Base-by-base conservation (phyloP, 2,113 vertebrate genomes). In the Gavialis gangeticus region DNA sequence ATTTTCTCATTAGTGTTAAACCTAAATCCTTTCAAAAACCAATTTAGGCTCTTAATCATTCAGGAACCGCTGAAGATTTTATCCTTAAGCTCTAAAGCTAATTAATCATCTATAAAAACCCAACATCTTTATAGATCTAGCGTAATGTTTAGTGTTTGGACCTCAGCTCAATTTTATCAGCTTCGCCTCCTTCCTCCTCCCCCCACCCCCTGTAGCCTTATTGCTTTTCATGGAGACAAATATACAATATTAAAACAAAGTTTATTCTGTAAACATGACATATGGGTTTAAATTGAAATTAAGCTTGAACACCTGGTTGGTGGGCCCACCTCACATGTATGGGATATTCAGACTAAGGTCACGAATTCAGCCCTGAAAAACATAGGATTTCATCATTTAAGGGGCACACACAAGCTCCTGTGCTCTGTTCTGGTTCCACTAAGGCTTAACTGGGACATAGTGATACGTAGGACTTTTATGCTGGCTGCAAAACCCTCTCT, bases 121-220 rank as follows among this genome's bases (percentile, higher is more conserved):
- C 0, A 0, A n/a, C 34, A 13, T 71, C 5, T 0, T 15, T 66
- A 28, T 34, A 17, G 59, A 18, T 91, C 82, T 71, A 5, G 34
- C 6, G 1, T 19, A 34, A 56, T 34, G 28, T 24, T 24, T 64
- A 24, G 63, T 37, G 84, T 30, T 75, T 71, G 80, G 27, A n/a
- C 77, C 62, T 75, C 81, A 71, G 75, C 57, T 71, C 59, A 54
- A 6, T 66, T 66, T 78, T 46, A n/a, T 77, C 2, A 0, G 46
- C 66, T 34, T 11, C 46, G 7, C 46, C 37, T 8, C 37, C 37
- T 46, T 8, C 37, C 46, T 46, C 8, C 46, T 46, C 46, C 46
- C 46, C 7, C 46, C 46, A 46, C 46, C 56, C 64, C 80, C 83
- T 4, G 14, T 69, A 84, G 60, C 57, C 46, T 81, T 9, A 2